These are phyloP conservation scores for human DNA, from an alignment of 2,113 vertebrate genomes.

Conservation along the genomic window DNA sequence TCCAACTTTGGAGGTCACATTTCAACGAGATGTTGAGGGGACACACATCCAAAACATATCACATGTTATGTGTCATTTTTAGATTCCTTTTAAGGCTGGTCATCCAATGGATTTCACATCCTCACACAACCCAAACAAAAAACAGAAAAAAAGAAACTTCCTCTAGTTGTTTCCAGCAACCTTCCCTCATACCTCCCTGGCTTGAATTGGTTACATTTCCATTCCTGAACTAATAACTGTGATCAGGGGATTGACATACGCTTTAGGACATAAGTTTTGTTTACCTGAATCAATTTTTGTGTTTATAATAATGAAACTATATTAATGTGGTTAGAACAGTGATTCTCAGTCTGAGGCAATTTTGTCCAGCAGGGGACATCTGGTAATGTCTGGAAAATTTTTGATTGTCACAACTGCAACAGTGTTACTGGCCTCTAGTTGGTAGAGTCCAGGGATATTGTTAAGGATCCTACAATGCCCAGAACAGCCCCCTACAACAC, in stretches of 20 bases:
- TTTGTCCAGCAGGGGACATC: background rate
- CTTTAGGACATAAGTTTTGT: background rate
- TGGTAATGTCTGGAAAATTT: background rate
- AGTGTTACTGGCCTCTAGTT: background rate
- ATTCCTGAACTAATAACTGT: background rate
- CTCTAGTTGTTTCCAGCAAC: background rate
- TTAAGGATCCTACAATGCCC: background rate
- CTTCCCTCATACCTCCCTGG: background rate
- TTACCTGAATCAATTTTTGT: background rate
- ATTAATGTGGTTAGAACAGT: background rate
- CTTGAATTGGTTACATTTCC: background rate
- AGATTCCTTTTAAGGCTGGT: background rate
- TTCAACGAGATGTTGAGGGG: too few species aligned
- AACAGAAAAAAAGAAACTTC: background rate
- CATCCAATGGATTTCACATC: background rate
- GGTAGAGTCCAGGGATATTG: background rate
- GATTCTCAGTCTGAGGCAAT: background rate
- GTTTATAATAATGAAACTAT: background rate
- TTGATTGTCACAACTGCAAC: background rate
- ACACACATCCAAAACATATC: too few species aligned
- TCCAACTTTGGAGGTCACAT: too few species aligned
- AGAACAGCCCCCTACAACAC: background rate
- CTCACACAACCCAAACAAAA: background rate
- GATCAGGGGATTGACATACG: background rate
- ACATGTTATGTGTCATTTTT: background rate